These are phyloP conservation scores for Dysidea cf. avara DNA, from an alignment of 37 sponge, comb jelly and placozoan species.

Conservation along the genomic window DNA sequence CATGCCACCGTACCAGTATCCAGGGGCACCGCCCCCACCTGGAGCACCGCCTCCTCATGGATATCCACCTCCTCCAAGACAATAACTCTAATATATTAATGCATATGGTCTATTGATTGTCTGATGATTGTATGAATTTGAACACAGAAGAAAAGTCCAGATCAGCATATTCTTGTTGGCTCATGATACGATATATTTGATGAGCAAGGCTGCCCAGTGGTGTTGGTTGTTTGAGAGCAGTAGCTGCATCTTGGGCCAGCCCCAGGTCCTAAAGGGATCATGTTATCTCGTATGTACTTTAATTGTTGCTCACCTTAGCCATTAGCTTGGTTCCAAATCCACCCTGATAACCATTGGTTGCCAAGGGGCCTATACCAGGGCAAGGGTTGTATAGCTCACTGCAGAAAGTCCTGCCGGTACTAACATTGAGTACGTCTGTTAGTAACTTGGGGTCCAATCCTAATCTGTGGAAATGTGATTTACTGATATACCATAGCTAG, in stretches of 20 bases:
- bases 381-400: conserved; percentile 92
- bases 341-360: conserved; percentile 90
- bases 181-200: conserved; percentile 84
- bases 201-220: conserved; percentile 78
- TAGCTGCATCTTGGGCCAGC: conserved; percentile 77
- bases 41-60: conserved; percentile 26
- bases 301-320: conserved; percentile 30
- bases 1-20: no score
- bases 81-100: conserved; percentile 28
- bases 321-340: conserved; percentile 95
- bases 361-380: conserved; percentile 93
- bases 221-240: conserved; percentile 27
- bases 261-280: conserved; percentile 72
- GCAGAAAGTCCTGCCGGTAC: conserved; percentile 89
- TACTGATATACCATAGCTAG: neutral
- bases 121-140: conserved; percentile 58
- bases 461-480: conserved; percentile 46
- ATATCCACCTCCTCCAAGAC: conserved; percentile 8
- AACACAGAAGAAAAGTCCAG: conserved; percentile 92
- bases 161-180: conserved; percentile 56
- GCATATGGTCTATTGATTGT: neutral
- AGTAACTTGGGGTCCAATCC: conserved; percentile 89
- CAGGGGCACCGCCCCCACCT: neutral
- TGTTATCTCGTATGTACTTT: neutral
- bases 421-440: conserved; percentile 78